Percentiles rank a stretch among this genome's conserved stretches.
phyloP scores from a whole-genome alignment of 2,888 invertebrate species.

The Cephus rjabovi region DNA sequence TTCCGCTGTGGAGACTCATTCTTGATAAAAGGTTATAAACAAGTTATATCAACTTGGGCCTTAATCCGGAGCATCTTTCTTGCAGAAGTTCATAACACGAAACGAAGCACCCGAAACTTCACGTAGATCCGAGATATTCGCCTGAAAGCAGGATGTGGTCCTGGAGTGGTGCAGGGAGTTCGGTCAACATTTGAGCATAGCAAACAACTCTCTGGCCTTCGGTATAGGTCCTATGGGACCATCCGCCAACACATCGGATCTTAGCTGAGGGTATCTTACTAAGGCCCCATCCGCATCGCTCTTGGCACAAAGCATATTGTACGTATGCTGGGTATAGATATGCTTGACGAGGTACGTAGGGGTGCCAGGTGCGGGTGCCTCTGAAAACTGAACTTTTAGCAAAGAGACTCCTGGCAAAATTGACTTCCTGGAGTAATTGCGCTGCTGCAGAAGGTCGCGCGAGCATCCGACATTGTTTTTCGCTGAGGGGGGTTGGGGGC shows the following conservation, averaged over 20 bases:
- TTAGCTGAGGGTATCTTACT: conserved; percentile 15
- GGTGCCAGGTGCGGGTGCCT: not conserved
- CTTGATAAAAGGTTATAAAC: not conserved
- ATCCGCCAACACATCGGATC: conserved; percentile 33
- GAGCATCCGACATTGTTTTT: not conserved
- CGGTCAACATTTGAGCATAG: conserved; percentile 60
- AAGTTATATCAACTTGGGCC: not conserved
- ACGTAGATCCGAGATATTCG: conserved; percentile 15
- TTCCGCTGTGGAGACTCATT: not conserved
- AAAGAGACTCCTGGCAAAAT: not conserved
- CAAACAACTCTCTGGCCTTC: conserved; percentile 46
- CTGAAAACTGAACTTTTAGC: not conserved
- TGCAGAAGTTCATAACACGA: not conserved
- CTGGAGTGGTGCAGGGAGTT: conserved; percentile 39
- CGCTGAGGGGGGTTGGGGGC: not conserved
- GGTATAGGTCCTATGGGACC: conserved; percentile 40
- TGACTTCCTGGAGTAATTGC: not conserved
- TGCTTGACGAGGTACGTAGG: not conserved
- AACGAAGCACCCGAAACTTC: not conserved
- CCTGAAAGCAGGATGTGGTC: conserved; percentile 52
- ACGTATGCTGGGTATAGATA: conserved; percentile 9
- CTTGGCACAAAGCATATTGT: conserved; percentile 48
- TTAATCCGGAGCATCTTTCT: not conserved
- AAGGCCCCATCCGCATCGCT: conserved; percentile 26
- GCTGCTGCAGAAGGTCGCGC: not conserved